phyloP scores from a whole-genome alignment of 2,797 vertebrate species.

The Sylvia borin region DNA sequence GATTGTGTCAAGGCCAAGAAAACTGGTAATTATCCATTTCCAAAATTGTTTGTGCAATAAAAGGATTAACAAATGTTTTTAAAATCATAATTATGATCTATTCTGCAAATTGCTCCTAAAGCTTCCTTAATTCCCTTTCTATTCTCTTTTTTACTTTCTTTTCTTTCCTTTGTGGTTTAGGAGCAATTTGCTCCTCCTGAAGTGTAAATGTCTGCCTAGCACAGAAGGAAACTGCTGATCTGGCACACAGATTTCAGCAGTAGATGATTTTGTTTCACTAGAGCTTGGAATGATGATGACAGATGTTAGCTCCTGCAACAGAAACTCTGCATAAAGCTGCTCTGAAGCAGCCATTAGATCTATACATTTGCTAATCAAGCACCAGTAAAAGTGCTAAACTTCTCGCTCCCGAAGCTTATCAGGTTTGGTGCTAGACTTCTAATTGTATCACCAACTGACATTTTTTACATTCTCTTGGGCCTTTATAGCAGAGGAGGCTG shows the following conservation, averaged over 20 bases:
- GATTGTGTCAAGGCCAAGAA: not conserved
- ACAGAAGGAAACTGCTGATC: slow-evolving; percentile 15
- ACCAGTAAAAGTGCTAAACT: not conserved
- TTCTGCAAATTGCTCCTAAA: slow-evolving; percentile 4
- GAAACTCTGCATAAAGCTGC: not conserved
- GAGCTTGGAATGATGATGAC: not conserved
- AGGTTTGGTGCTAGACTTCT: slow-evolving; percentile 48
- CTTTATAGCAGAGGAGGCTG: not conserved
- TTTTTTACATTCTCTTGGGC: slow-evolving; percentile 11
- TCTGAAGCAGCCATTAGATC: not conserved
- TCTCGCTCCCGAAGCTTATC: not conserved
- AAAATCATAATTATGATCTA: not conserved
- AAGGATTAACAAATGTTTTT: not conserved
- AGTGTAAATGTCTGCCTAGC: not conserved
- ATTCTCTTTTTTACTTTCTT: not conserved
- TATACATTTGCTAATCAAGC: slow-evolving; percentile 17
- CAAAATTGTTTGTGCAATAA: slow-evolving; percentile 30
- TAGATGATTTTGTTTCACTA: not conserved
- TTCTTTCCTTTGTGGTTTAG: not conserved
- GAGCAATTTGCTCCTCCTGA: not conserved
- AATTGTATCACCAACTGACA: not conserved
- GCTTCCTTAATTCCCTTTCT: not conserved
- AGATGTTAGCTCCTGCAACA: not conserved
- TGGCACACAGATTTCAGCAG: not conserved
- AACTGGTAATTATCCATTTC: not conserved